Base-by-base conservation (phyloP, 2,888 invertebrate genomes). In the Conistra vaccinii region DNA sequence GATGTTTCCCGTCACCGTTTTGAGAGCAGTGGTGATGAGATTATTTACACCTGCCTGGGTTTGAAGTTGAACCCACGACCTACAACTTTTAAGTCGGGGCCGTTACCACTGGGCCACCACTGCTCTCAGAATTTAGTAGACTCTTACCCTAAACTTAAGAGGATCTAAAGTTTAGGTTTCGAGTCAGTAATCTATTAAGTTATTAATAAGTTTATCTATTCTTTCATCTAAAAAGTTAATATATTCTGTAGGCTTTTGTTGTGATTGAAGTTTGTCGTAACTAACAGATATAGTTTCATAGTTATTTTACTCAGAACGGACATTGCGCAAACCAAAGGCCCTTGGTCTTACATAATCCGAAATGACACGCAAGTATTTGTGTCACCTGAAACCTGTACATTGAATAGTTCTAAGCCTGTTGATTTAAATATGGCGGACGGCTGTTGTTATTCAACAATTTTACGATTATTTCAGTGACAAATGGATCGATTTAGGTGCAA, bases 331-430 rank as follows among this genome's bases (percentile, higher is more conserved):
- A 48, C 60, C 63, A 60, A 78, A 69, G 82, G 79, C 71, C 77
- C 74, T 76, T 79, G 68, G 69, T 62, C 65, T 85, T 81, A 76
- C 74, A 80, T 83, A 78, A 86, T 70, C 55, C 35, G 63, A 78
- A 83, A 79, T 69, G 51, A 83, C 62, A 73, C 78, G 62, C 55
- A 66, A 80, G 67, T 80, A 85, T 81, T 81, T 51, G 62, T 80
- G 85, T 76, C 83, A 77, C 69, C 77, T 85, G 81, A 83, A 83
- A 83, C 76, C 73, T 72, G 78, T 65, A 76, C 69, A 65, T 73
- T 73, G 74, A 80, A 80, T 78, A 63, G 58, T 69, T 78, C 69
- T 74, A 61, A 78, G 70, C 42, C 63, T 61, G 45, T 80, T 72
- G 72, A 68, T 69, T 80, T 73, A 77, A 76, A 76, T 81, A 76